Percentiles rank a stretch among this genome's conserved stretches.
These are phyloP conservation scores for Nycteola revayana DNA, from an alignment of 2,888 invertebrate genomes.

Conservation along the genomic window DNA sequence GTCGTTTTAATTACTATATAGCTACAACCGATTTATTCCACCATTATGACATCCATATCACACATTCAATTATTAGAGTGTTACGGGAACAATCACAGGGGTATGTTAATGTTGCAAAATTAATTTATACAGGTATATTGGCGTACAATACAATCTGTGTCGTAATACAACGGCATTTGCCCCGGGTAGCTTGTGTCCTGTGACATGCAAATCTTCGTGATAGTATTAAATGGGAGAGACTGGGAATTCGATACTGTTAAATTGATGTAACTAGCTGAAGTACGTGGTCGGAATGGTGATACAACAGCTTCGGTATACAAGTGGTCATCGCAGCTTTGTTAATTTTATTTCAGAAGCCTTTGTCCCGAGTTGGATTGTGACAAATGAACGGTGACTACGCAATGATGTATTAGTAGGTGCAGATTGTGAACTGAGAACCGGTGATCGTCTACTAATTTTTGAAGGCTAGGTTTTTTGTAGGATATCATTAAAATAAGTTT, in stretches of 20 bases:
- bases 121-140: constrained; percentile 56
- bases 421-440: no score
- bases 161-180: constrained; percentile 56
- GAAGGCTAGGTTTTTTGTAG: no score
- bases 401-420: constrained; percentile 27
- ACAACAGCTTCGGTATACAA: constrained; percentile 32
- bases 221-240: constrained; percentile 75
- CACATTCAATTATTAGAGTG: constrained; percentile 16
- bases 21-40: no score
- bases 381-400: constrained; percentile 40
- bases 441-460: no score
- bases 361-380: constrained; percentile 45
- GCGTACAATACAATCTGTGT: constrained; percentile 51
- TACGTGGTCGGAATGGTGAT: constrained; percentile 49
- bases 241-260: constrained; percentile 53
- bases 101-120: constrained; percentile 43
- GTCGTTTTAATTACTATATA: no score
- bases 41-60: no score
- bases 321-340: constrained; percentile 49
- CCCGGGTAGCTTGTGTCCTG: constrained; percentile 57
- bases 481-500: no score
- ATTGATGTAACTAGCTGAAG: constrained; percentile 67
- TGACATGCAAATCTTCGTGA: constrained; percentile 80
- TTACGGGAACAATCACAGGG: constrained; percentile 25
- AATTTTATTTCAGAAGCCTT: constrained; percentile 60